Conservation (phyloP, 2,797 vertebrate species). For the Nannoperca australis region DNA sequence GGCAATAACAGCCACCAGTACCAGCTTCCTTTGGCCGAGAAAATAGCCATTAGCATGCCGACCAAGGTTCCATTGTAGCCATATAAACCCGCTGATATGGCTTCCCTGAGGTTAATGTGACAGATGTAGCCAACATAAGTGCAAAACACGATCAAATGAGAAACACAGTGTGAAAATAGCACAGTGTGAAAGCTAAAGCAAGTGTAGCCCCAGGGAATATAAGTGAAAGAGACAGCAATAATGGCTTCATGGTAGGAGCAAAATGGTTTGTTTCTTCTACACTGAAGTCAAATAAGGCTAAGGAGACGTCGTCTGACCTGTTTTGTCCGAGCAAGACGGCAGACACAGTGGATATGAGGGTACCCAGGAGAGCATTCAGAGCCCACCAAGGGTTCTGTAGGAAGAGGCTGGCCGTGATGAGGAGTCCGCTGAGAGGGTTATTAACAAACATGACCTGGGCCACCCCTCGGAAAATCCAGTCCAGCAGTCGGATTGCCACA, state of each 20-base stretch:
- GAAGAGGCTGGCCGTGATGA: conserved; percentile 86
- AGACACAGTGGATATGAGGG: conserved; percentile 86
- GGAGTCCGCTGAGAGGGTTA: conserved; percentile 90
- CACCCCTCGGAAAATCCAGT: conserved; percentile 88
- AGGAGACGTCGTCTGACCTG: conserved; percentile 78
- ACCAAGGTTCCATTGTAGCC: conserved; percentile 91
- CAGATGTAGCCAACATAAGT: conserved; percentile 31
- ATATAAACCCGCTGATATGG: conserved; percentile 86
- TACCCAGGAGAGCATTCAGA: conserved; percentile 87
- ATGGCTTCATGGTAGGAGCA: conserved; percentile 13
- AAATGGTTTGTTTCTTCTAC: neutral
- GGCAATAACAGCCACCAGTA: conserved; percentile 93
- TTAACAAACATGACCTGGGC: conserved; percentile 93
- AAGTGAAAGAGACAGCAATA: conserved; percentile 15
- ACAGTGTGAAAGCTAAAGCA: conserved; percentile 25
- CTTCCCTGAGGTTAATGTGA: conserved; percentile 78
- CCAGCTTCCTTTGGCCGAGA: conserved; percentile 87
- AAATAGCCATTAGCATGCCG: conserved; percentile 88
- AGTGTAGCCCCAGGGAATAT: conserved; percentile 23
- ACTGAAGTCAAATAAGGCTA: conserved; percentile 3
- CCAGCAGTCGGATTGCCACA: conserved; percentile 86
- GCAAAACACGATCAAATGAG: conserved; percentile 43
- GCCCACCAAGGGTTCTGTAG: conserved; percentile 92
- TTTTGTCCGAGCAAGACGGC: conserved; percentile 88
- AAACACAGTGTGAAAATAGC: conserved; percentile 34